These are phyloP conservation scores for Scartelaos histophorus DNA, from an alignment of 2,113 vertebrate genomes.

Conservation along the genomic window DNA sequence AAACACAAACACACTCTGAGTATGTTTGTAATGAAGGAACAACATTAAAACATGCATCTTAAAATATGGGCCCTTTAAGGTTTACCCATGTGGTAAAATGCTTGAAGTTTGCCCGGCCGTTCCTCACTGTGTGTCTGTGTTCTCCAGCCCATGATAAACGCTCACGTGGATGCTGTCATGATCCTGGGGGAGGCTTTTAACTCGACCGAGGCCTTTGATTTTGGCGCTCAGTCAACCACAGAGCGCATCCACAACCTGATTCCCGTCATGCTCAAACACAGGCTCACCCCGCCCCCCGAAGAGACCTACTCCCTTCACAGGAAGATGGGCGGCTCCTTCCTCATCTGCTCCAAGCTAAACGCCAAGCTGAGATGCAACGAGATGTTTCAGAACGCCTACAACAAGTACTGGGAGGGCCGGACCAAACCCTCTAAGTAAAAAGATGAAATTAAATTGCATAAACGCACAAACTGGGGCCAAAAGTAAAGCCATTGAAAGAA, in stretches of 20 bases:
- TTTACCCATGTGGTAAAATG: too few species aligned
- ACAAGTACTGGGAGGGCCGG: constrained; percentile 82
- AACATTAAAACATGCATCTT: too few species aligned
- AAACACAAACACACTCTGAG: too few species aligned
- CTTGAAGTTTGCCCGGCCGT: not conserved
- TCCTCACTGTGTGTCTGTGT: not conserved
- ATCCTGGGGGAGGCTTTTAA: constrained; percentile 96
- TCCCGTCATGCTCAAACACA: constrained; percentile 93
- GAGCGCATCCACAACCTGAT: constrained; percentile 95
- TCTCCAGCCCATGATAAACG: constrained; percentile 88
- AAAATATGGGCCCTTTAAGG: too few species aligned
- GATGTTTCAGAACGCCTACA: constrained; percentile 88
- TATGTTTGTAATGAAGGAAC: too few species aligned
- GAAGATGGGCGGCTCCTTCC: constrained; percentile 98
- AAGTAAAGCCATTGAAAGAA: constrained; percentile 12
- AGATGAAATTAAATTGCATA: constrained; percentile 9
- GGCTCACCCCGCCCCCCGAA: constrained; percentile 90
- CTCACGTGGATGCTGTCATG: constrained; percentile 94
- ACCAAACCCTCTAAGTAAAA: constrained; percentile 36
- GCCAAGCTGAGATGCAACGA: constrained; percentile 86
- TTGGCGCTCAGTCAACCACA: constrained; percentile 90
- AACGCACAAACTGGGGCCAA: constrained; percentile 42
- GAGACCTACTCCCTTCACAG: constrained; percentile 97
- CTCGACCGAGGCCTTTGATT: constrained; percentile 83
- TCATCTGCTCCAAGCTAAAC: constrained; percentile 94